Conservation (phyloP, 2,888 invertebrate genomes). For the Oithona nana region DNA sequence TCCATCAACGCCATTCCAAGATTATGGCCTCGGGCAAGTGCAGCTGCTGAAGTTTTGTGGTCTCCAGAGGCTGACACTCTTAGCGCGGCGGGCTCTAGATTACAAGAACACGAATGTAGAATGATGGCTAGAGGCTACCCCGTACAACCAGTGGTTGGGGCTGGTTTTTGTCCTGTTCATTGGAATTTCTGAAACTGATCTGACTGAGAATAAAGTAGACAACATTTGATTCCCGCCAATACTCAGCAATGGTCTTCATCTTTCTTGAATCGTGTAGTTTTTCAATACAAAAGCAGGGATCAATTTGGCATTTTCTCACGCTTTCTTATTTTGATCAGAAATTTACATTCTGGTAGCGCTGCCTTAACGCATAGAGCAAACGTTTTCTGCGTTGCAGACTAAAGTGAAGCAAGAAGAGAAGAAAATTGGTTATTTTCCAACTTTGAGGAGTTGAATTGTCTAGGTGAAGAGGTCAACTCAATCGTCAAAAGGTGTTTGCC, state of each 20-base stretch:
- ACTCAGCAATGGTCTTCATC: not conserved
- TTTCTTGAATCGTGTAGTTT: no score
- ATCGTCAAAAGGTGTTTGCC: no score
- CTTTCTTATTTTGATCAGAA: not conserved
- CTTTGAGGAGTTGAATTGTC: no score
- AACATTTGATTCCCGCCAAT: not conserved
- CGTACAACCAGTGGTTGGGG: slow-evolving; percentile 48
- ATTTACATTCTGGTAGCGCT: not conserved
- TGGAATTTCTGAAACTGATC: not conserved
- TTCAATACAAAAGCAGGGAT: no score
- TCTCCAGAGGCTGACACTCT: slow-evolving; percentile 32
- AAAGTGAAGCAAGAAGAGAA: not conserved
- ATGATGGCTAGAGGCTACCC: slow-evolving; percentile 45
- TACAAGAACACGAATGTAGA: slow-evolving; percentile 53
- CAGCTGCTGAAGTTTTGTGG: slow-evolving; percentile 72
- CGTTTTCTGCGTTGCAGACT: not conserved
- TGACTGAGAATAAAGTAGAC: not conserved
- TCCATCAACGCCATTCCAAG: slow-evolving; percentile 37
- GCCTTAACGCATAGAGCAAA: not conserved
- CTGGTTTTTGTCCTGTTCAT: slow-evolving; percentile 38
- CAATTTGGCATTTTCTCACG: not conserved
- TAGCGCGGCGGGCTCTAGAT: slow-evolving; percentile 35
- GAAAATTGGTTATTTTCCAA: not conserved
- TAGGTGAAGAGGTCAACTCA: no score
- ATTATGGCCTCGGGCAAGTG: slow-evolving; percentile 68